Evolutionary conservation across 2,113 vertebrate species (phyloP).

Genomic region (Poeciliopsis retropinna): DNA sequence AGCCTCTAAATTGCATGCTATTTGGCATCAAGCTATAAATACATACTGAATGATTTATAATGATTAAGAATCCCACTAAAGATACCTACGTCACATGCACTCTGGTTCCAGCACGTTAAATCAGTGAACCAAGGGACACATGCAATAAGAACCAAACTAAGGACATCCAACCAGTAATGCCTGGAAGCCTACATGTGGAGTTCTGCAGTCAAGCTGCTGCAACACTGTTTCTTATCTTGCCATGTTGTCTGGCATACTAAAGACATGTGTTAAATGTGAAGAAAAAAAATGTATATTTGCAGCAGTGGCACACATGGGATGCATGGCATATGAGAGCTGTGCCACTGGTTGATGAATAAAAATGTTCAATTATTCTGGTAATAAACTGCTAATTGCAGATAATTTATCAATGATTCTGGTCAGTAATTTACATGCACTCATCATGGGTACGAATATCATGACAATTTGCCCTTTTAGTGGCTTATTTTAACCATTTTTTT

Average conservation of each 20-base stretch:
- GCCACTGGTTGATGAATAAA: constrained; percentile 28
- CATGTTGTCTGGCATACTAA: not conserved
- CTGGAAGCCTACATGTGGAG: constrained; percentile 25
- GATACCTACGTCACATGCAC: constrained; percentile 42
- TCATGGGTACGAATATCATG: no score
- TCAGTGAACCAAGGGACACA: constrained; percentile 38
- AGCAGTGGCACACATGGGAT: no score
- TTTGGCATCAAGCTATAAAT: constrained; percentile 36
- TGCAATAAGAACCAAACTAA: constrained; percentile 29
- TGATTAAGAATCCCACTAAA: constrained; percentile 59
- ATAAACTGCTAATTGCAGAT: constrained; percentile 27
- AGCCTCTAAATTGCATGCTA: constrained; percentile 24
- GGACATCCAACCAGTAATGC: constrained; percentile 49
- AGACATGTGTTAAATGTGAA: not conserved
- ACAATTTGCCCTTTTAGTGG: no score
- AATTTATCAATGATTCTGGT: not conserved
- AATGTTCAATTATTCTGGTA: constrained; percentile 68
- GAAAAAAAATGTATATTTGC: no score
- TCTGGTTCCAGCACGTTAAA: constrained; percentile 55
- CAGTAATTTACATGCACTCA: no score
- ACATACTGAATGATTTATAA: constrained; percentile 61
- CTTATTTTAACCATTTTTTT: no score
- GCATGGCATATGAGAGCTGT: no score
- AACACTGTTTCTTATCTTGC: not conserved
- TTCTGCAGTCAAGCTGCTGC: constrained; percentile 29